These are phyloP conservation scores for Dicerorhinus sumatrensis DNA, from an alignment of 2,113 vertebrate genomes.

Conservation along the genomic window DNA sequence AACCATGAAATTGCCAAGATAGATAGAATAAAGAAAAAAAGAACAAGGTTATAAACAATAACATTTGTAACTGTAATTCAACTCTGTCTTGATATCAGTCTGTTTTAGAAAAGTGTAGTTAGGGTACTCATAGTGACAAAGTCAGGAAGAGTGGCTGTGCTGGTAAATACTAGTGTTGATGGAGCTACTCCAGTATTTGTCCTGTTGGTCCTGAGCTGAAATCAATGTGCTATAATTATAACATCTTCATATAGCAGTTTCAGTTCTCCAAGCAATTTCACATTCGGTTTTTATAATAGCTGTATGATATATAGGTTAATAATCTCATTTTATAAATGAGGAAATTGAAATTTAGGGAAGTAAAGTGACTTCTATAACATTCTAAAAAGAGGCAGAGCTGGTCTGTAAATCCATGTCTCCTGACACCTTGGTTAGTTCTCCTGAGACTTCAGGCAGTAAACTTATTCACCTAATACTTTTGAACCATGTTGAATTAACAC, in stretches of 20 bases:
- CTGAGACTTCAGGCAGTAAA: neutral
- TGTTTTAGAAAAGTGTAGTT: neutral
- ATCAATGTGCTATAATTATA: neutral
- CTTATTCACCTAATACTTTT: constrained; percentile 20
- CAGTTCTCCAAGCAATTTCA: neutral
- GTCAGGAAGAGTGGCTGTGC: neutral
- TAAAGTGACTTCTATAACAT: constrained; percentile 29
- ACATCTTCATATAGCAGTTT: neutral
- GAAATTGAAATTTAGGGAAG: neutral
- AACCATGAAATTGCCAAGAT: neutral
- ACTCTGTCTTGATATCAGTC: neutral
- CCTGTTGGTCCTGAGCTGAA: neutral
- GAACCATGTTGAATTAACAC: constrained; percentile 9
- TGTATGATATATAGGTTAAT: neutral
- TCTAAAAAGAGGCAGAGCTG: neutral
- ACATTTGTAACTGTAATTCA: neutral
- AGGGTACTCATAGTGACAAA: neutral
- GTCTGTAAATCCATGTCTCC: neutral
- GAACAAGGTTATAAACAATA: neutral
- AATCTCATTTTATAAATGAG: constrained; percentile 36
- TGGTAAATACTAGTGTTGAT: neutral
- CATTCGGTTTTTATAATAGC: neutral
- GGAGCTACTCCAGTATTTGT: neutral
- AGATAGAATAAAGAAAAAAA: neutral
- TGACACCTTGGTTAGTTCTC: neutral